These are phyloP conservation scores for Coreoperca whiteheadi DNA, from an alignment of 2,113 vertebrate genomes.

Conservation along the genomic window DNA sequence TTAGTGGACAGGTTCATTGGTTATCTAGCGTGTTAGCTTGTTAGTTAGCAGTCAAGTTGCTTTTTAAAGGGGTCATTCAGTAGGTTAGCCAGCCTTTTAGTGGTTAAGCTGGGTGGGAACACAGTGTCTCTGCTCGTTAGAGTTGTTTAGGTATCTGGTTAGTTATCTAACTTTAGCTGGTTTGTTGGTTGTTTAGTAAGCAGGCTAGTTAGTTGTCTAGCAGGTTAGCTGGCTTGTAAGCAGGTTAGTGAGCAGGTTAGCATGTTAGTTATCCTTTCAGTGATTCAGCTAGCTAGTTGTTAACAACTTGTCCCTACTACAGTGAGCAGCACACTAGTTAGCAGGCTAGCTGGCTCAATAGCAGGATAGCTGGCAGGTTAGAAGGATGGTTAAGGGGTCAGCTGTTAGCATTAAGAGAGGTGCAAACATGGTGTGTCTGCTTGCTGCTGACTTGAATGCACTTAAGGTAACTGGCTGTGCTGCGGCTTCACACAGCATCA, in stretches of 20 bases:
- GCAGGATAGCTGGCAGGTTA: background rate
- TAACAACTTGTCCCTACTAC: background rate
- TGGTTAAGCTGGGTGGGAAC: background rate
- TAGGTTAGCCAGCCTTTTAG: background rate
- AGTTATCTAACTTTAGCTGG: too few species aligned
- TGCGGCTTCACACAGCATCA: constrained; percentile 18
- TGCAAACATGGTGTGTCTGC: background rate
- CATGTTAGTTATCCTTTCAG: background rate
- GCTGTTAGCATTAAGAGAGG: background rate
- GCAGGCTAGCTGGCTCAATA: background rate
- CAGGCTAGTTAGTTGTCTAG: background rate
- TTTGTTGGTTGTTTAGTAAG: background rate
- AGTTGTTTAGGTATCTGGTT: background rate
- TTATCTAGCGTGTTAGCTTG: background rate
- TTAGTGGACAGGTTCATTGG: background rate
- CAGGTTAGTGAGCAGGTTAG: background rate
- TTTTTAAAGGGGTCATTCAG: background rate
- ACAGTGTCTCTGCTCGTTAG: background rate
- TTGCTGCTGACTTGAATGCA: constrained; percentile 25
- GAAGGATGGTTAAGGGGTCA: background rate
- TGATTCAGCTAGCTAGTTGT: background rate
- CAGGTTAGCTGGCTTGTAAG: background rate
- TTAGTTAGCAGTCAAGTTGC: background rate
- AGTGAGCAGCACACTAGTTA: too few species aligned
- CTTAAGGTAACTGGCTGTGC: background rate